Evolutionary conservation across 2,797 vertebrate species (phyloP).

Genomic region (Meriones psammophilus): DNA sequence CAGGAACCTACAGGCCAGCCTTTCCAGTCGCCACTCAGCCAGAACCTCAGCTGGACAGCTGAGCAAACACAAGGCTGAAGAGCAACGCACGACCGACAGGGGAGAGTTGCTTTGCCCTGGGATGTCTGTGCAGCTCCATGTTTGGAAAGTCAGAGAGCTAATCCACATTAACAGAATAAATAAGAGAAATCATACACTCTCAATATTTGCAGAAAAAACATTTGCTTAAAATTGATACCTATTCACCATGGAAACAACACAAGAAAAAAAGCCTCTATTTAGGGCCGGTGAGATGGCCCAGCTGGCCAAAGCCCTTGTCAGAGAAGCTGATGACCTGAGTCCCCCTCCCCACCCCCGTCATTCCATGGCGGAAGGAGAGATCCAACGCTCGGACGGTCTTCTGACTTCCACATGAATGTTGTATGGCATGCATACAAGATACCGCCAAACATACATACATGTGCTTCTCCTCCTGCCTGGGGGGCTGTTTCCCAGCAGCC

Average conservation of each 20-base stretch:
- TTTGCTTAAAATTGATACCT: constrained; percentile 37
- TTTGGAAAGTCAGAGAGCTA: background rate
- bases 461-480: too few species aligned
- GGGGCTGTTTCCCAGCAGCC: too few species aligned
- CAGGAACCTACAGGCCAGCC: background rate
- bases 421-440: background rate
- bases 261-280: background rate
- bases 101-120: background rate
- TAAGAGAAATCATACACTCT: background rate
- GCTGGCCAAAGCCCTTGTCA: background rate
- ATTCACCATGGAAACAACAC: background rate
- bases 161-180: constrained; percentile 40
- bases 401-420: background rate
- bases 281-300: background rate
- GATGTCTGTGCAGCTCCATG: background rate
- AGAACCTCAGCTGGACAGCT: background rate
- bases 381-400: too few species aligned
- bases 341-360: background rate
- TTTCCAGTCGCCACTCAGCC: background rate
- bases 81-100: background rate
- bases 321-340: background rate
- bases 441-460: background rate
- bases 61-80: background rate
- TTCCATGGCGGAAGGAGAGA: background rate
- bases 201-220: constrained; percentile 11